Conservation (phyloP, 2,888 invertebrate genomes). For the Thalpophila matura region DNA sequence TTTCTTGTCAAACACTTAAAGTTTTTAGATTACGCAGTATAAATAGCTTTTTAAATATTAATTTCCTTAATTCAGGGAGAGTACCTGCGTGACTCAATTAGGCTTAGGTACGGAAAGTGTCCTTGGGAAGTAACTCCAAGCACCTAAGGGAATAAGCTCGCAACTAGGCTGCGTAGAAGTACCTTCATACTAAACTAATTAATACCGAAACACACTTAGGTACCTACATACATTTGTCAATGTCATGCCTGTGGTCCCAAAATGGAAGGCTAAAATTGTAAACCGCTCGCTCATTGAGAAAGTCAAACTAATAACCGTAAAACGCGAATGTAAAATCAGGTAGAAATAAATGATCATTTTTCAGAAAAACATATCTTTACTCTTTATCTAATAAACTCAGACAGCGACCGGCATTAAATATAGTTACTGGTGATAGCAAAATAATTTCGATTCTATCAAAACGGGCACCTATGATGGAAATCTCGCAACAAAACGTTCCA, state of each 20-base stretch:
- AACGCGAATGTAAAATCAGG: background rate
- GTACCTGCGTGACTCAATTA: constrained; percentile 47
- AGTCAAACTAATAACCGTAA: constrained; percentile 1
- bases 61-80: constrained; percentile 12
- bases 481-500: background rate
- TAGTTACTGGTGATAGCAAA: too few species aligned
- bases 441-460: too few species aligned
- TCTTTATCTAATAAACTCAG: too few species aligned
- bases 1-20: background rate
- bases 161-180: constrained; percentile 30
- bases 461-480: background rate
- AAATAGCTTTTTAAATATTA: background rate
- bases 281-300: background rate
- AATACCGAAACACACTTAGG: constrained; percentile 28
- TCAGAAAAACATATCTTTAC: too few species aligned
- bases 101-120: constrained; percentile 27
- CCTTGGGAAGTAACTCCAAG: constrained; percentile 43
- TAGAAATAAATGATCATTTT: background rate
- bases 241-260: constrained; percentile 30
- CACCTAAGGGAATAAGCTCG: constrained; percentile 47
- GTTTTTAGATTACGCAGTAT: background rate
- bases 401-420: too few species aligned
- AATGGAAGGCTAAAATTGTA: constrained; percentile 18
- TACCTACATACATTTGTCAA: constrained; percentile 21
- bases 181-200: constrained; percentile 43